Evolutionary conservation across 2,797 vertebrate species (phyloP).

Genomic region (Distichodus sexfasciatus): DNA sequence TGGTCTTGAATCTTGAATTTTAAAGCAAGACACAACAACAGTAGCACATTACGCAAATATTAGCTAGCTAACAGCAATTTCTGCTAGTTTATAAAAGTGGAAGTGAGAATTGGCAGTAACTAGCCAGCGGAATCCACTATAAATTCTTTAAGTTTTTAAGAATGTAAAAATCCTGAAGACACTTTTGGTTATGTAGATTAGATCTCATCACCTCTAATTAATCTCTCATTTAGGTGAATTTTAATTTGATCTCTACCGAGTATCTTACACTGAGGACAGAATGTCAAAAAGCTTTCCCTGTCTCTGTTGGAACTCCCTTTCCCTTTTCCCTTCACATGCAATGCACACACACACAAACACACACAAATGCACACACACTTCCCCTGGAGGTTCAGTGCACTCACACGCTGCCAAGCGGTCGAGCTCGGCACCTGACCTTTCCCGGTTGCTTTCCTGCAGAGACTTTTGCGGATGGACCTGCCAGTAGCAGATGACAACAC

Average conservation of each 20-base stretch:
- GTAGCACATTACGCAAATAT: no score
- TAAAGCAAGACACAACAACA: no score
- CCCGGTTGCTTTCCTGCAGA: constrained; percentile 62
- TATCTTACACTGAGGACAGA: constrained; percentile 6
- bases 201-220: no score
- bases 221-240: no score
- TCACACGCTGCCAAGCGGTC: background rate
- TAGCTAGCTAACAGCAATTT: no score
- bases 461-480: constrained; percentile 78
- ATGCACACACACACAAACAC: constrained; percentile 9
- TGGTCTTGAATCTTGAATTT: no score
- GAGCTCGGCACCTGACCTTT: constrained; percentile 23
- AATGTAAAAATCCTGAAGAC: no score
- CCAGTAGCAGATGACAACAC: constrained; percentile 78
- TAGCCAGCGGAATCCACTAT: no score
- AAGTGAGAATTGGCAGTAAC: no score
- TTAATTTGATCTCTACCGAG: background rate
- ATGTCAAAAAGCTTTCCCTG: constrained; percentile 46
- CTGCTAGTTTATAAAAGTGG: no score
- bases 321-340: background rate
- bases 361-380: constrained; percentile 10
- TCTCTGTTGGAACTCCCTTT: constrained; percentile 23
- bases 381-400: constrained; percentile 43
- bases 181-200: no score
- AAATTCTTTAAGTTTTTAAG: no score